Evolutionary conservation across 2,888 invertebrate species (phyloP), one percentile per base, ranked within the genome.

Genomic region (Dicyrtomina minuta): DNA sequence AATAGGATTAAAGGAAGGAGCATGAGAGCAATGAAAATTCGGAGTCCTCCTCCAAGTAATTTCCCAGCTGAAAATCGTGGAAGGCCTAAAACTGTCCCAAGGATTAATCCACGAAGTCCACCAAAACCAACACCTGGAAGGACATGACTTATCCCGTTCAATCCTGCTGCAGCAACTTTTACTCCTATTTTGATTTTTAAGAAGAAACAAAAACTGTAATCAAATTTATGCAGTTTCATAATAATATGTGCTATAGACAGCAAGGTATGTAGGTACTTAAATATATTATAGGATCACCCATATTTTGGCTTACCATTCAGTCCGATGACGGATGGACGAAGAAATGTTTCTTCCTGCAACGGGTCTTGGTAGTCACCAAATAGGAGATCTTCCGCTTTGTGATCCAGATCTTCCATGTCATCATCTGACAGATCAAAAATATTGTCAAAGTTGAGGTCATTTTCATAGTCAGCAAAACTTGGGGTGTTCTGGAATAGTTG

Each of bases 1-100:
- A 75, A 59, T 33, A 77, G 70, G 4, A 77, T 44, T 12, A 77
- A 24, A 8, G 77, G 77, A 10, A 77, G 51, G 12, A 77, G 66
- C 12, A 77, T 61, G 20, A 77, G n/a, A 6, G 56, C 53, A 20
- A 64, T 49, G 12, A 64, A 64, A 1, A 64, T 26, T 20, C 51
- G 27, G 6, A 64, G 4, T 10, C 64, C 64, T 39, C 39, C 22
- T 20, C 51, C 33, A 13, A 58, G 33, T 1, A 64, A 51, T 13
- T 26, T 49, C 22, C 22, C 33, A 10, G 51, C 17, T 10, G 33
- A 33, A 8, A 60, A 49, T 24, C 53, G 39, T 0, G 22, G 20
- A 27, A 39, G n/a, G 3, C 59, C 67, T 15, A 51, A 61, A n/a
- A 51, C 51, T 26, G 22, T 53, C 10, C 46, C 39, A 0, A 13